These are phyloP conservation scores for Babyrousa celebensis DNA, from an alignment of 2,797 vertebrate genomes.

Conservation along the genomic window DNA sequence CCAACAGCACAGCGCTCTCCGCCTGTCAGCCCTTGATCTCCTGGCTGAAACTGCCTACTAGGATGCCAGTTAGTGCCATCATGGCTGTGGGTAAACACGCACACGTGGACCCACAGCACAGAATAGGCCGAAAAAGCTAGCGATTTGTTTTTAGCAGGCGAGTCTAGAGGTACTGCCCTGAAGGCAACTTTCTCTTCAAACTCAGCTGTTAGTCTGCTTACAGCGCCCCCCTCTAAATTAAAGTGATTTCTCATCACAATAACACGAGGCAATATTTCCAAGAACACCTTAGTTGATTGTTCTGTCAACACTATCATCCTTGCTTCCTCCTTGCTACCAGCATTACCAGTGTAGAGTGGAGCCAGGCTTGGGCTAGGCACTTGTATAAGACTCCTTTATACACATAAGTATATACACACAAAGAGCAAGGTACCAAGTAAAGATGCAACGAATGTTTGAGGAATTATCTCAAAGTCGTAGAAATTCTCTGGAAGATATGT, in stretches of 20 bases:
- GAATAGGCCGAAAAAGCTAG: neutral
- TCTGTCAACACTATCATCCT: neutral
- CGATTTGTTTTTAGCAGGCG: neutral
- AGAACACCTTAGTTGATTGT: neutral
- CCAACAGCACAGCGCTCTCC: neutral
- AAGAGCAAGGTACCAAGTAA: neutral
- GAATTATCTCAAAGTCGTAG: neutral
- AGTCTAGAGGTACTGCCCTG: neutral
- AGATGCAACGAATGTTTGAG: neutral
- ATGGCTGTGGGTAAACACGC: neutral
- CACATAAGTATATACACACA: neutral
- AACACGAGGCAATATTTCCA: neutral
- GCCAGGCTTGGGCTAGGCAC: neutral
- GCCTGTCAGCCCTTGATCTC: slow-evolving; percentile 59
- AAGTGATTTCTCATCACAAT: slow-evolving; percentile 35
- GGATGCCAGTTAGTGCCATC: slow-evolving; percentile 47
- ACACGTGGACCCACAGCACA: neutral
- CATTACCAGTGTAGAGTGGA: neutral
- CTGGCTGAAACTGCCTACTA: slow-evolving; percentile 17
- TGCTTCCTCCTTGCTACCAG: neutral
- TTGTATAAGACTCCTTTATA: neutral
- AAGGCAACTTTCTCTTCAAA: slow-evolving; percentile 23
- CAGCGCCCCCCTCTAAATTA: slow-evolving; percentile 3
- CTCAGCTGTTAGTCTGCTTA: neutral
- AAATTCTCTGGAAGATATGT: neutral